A percentile compares a stretch with the other conserved stretches of the same genome.
phyloP scores from a whole-genome alignment of 1,140 invertebrate species.

The Drosophila lacertosa region DNA sequence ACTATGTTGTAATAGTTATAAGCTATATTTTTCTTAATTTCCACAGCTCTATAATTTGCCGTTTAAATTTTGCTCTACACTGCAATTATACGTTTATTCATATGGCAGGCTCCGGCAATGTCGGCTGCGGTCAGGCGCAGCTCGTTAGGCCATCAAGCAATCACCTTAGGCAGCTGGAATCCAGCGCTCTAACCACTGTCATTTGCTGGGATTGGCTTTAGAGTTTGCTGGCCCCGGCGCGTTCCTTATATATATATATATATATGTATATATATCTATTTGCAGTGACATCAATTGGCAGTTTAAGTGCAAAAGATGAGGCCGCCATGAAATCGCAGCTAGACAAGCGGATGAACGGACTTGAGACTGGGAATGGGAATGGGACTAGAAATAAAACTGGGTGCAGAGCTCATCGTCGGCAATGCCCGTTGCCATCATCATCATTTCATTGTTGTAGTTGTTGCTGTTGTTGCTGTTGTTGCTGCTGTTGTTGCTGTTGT shows the following conservation, averaged over 20 bases:
- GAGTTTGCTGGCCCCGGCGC: no score
- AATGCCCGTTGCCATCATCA: conserved; percentile 27
- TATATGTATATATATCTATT: conserved; percentile 70
- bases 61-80: no score
- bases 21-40: no score
- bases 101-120: conserved; percentile 2
- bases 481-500: conserved; percentile 30
- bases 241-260: no score
- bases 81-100: conserved; percentile 17
- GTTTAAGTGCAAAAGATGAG: conserved; percentile 84
- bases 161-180: conserved; percentile 54
- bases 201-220: conserved; percentile 58
- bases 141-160: conserved; percentile 21
- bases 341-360: conserved; percentile 13
- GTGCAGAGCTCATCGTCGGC: conserved; percentile 11
- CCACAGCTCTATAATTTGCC: no score
- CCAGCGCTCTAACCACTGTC: conserved; percentile 51
- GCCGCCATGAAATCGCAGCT: conserved; percentile 70
- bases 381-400: neutral
- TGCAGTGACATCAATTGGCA: conserved; percentile 82
- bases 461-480: conserved; percentile 25
- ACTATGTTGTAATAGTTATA: no score
- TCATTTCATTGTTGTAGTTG: conserved; percentile 47
- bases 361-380: no score
- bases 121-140: conserved; percentile 20